Percentiles rank a stretch among this genome's conserved stretches.
phyloP scores from a whole-genome alignment of 2,888 invertebrate genomes.

The Orthonychiurus folsomi region DNA sequence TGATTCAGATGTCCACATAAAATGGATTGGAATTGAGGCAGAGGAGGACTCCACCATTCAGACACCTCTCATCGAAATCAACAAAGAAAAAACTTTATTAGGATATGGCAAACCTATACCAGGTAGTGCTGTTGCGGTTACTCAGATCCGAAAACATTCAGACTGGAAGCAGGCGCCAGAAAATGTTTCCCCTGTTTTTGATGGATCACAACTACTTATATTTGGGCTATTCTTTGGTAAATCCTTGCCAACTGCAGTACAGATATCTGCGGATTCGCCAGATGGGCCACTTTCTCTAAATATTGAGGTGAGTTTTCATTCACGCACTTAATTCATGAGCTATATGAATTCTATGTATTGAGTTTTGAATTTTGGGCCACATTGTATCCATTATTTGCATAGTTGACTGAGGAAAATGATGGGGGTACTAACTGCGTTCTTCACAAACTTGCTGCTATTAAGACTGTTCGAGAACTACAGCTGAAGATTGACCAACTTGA shows the following conservation, averaged over 20 bases:
- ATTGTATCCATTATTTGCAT: conserved; percentile 11
- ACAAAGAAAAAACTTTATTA: conserved; percentile 36
- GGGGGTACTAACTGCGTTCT: conserved; percentile 28
- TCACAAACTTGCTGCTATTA: conserved; percentile 30
- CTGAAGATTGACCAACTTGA: too few relatives aligned
- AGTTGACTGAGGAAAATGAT: conserved; percentile 15
- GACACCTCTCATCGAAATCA: conserved; percentile 13
- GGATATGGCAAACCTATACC: conserved; percentile 38
- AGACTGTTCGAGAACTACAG: conserved; percentile 33
- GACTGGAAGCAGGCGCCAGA: conserved; percentile 26
- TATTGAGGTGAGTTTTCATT: conserved; percentile 14
- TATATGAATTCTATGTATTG: not conserved
- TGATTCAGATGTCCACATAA: conserved; percentile 29
- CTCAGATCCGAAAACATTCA: conserved; percentile 3
- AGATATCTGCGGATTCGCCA: conserved; percentile 32
- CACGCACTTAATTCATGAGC: not conserved
- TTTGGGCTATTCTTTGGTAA: conserved; percentile 29
- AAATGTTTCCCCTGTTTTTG: conserved; percentile 38
- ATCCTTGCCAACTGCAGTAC: conserved; percentile 22
- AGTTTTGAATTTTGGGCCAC: not conserved
- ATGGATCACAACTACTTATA: conserved; percentile 37
- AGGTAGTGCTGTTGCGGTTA: not conserved
- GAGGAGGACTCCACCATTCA: not conserved
- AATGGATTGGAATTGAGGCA: conserved; percentile 32
- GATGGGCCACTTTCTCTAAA: conserved; percentile 31